Evolutionary conservation across 2,888 invertebrate genomes (phyloP).

Genomic region (Disparrhopalites patrizii): DNA sequence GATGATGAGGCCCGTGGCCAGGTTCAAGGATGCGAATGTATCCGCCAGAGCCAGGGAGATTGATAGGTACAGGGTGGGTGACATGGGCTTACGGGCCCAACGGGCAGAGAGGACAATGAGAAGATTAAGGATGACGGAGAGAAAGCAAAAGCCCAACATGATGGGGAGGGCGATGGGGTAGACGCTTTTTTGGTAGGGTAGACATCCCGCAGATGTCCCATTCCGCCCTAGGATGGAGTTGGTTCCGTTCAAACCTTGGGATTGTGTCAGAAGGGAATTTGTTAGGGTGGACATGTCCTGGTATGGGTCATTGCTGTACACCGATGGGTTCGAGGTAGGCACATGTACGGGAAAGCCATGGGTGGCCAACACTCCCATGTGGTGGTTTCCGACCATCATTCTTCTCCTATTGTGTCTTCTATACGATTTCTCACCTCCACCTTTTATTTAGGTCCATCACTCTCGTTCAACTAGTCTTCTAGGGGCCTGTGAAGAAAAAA

Average conservation of each 20-base stretch:
- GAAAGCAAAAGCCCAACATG: constrained; percentile 55
- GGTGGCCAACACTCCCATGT: no score
- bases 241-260: constrained; percentile 23
- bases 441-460: no score
- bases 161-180: constrained; percentile 45
- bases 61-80: constrained; percentile 59
- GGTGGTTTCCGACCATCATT: no score
- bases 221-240: neutral
- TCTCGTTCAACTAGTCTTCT: no score
- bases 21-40: constrained; percentile 56
- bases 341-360: no score
- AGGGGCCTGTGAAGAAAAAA: no score
- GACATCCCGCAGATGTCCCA: no score
- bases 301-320: neutral
- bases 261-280: constrained; percentile 14
- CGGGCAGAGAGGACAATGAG: constrained; percentile 57
- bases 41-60: constrained; percentile 61
- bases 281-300: neutral
- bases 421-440: no score
- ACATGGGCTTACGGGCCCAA: constrained; percentile 59
- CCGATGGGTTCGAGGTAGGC: no score
- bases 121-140: constrained; percentile 58
- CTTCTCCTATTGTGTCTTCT: no score
- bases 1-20: constrained; percentile 57
- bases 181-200: neutral